Percentiles rank a stretch among this genome's conserved stretches.
Evolutionary conservation across 1,140 invertebrate species (phyloP).

Genomic region (Diabrotica virgifera): DNA sequence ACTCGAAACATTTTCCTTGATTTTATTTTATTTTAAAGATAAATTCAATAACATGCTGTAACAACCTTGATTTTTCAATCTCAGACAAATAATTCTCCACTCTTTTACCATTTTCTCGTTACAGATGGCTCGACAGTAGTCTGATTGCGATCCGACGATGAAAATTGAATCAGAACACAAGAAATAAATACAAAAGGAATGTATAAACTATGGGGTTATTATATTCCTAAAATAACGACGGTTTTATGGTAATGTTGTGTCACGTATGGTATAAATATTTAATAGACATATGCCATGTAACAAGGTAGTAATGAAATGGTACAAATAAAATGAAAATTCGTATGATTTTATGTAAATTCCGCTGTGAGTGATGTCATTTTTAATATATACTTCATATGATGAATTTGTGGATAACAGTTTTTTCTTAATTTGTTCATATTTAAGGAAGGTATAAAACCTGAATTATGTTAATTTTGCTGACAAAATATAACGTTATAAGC

Average conservation of each 20-base stretch:
- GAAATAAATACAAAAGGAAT: background rate
- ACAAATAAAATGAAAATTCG: background rate
- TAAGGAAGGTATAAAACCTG: background rate
- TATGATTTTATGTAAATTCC: no score
- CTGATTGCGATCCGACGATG: background rate
- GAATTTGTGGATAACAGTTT: background rate
- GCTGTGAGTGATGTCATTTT: no score
- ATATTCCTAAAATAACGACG: background rate
- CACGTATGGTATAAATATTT: slow-evolving; percentile 5
- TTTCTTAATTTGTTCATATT: background rate
- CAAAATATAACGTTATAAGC: no score
- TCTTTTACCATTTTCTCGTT: background rate
- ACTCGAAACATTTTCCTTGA: no score
- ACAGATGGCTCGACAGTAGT: background rate
- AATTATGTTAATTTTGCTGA: background rate
- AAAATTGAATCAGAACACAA: background rate
- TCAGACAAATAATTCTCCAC: background rate
- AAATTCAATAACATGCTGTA: no score
- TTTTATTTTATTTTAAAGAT: no score
- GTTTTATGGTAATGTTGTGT: slow-evolving; percentile 9
- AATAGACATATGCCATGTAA: background rate
- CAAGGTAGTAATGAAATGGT: background rate
- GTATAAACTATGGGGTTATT: background rate
- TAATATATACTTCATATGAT: no score
- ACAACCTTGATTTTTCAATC: no score